Percentiles rank a stretch among this genome's conserved stretches.
Evolutionary conservation across 2,888 invertebrate species (phyloP).

Genomic region (Pachydiplax longipennis): DNA sequence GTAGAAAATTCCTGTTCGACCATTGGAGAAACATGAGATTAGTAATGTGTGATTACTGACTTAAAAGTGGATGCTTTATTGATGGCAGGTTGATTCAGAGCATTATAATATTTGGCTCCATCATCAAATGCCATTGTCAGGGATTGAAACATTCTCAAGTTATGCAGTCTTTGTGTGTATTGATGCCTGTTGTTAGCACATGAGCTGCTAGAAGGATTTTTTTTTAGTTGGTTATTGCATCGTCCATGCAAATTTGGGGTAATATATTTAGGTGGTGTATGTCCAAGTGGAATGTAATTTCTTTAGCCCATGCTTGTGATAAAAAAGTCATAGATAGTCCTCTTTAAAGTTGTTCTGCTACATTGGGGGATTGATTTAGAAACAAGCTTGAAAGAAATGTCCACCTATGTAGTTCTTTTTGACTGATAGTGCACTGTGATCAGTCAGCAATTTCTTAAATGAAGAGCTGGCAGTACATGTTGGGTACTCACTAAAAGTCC

Average conservation of each 20-base stretch:
- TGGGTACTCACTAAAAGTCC: neutral
- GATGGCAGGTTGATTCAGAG: neutral
- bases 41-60: neutral
- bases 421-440: slow-evolving; percentile 41
- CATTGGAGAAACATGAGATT: neutral
- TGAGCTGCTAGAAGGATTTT: slow-evolving; percentile 11
- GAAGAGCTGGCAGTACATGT: slow-evolving; percentile 40
- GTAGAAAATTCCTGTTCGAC: neutral
- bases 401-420: slow-evolving; percentile 29
- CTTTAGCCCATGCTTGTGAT: slow-evolving; percentile 41
- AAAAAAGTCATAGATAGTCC: slow-evolving; percentile 14
- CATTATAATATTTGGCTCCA: neutral
- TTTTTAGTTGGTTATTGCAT: slow-evolving; percentile 2
- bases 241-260: neutral
- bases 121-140: neutral
- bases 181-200: neutral
- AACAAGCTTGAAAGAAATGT: slow-evolving; percentile 29
- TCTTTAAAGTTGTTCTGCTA: slow-evolving; percentile 14
- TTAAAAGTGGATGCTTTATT: neutral
- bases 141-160: slow-evolving; percentile 2
- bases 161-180: neutral
- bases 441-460: slow-evolving; percentile 36
- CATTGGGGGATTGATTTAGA: neutral
- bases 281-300: slow-evolving; percentile 36
- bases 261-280: neutral